Conservation (phyloP, 64 coral and sea anemone genomes). For the Actinia tenebrosa region DNA sequence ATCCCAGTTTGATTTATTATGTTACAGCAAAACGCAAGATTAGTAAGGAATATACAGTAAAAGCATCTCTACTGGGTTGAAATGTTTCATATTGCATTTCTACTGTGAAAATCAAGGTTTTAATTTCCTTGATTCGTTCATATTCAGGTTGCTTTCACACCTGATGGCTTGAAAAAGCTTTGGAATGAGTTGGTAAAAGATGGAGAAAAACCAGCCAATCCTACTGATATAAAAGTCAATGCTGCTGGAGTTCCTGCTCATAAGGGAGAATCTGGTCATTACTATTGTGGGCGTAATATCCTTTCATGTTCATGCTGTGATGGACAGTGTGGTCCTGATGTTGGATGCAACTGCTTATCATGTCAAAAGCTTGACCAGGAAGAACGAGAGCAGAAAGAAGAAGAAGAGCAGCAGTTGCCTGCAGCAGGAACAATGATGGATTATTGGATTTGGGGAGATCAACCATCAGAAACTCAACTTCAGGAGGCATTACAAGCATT, state of each 20-base stretch:
- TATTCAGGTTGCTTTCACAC: slow-evolving; percentile 69
- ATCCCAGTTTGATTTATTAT: no score
- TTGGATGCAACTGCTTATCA: slow-evolving; percentile 68
- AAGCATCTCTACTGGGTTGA: no score
- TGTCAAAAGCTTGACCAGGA: slow-evolving; percentile 94
- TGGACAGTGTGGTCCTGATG: slow-evolving; percentile 70
- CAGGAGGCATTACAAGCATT: slow-evolving; percentile 80
- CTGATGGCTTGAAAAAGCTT: slow-evolving; percentile 83
- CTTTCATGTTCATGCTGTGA: slow-evolving; percentile 80
- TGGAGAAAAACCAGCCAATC: slow-evolving; percentile 80
- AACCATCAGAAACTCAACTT: slow-evolving; percentile 66
- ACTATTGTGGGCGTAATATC: slow-evolving; percentile 80
- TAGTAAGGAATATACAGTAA: no score
- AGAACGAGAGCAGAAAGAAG: slow-evolving; percentile 72
- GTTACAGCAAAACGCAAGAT: no score
- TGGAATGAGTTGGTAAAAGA: slow-evolving; percentile 99
- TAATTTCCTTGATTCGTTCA: no score
- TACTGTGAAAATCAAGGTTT: no score
- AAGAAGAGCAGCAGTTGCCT: slow-evolving; percentile 59
- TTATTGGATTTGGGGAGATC: slow-evolving; percentile 93
- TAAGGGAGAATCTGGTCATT: slow-evolving; percentile 76
- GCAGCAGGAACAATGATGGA: slow-evolving; percentile 80
- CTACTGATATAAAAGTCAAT: slow-evolving; percentile 53
- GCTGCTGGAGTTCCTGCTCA: slow-evolving; percentile 69
- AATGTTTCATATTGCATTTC: no score